Percentiles rank a stretch among this genome's conserved stretches.
These are phyloP conservation scores for Clitarchus hookeri DNA, from an alignment of 2,888 invertebrate species.

Conservation along the genomic window DNA sequence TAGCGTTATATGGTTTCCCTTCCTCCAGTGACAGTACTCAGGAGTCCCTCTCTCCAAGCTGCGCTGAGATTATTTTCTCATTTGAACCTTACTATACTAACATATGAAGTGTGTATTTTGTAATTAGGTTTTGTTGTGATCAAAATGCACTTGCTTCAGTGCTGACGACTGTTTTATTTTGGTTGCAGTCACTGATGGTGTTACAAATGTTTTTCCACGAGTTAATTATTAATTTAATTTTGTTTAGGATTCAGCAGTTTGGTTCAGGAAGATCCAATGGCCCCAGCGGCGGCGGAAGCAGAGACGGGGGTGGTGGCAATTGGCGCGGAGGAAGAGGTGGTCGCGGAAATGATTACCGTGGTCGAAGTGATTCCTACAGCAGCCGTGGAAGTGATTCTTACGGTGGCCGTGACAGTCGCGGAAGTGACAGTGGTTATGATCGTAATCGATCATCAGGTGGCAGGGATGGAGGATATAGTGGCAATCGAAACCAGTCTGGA, in stretches of 20 bases:
- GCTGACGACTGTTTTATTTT: too few relatives aligned
- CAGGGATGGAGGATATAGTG: conserved; percentile 29
- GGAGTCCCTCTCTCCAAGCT: too few relatives aligned
- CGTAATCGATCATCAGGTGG: conserved; percentile 34
- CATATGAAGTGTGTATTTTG: too few relatives aligned
- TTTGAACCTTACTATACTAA: too few relatives aligned
- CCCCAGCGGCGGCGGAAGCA: conserved; percentile 27
- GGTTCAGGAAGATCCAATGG: conserved; percentile 30
- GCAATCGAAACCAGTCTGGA: conserved; percentile 23
- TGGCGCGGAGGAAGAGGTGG: conserved; percentile 38
- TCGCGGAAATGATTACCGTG: conserved; percentile 10
- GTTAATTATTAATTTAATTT: too few relatives aligned
- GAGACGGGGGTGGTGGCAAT: conserved; percentile 39
- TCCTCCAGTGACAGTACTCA: too few relatives aligned
- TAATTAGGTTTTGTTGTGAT: too few relatives aligned
- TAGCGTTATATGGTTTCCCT: too few relatives aligned
- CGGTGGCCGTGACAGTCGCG: conserved; percentile 33
- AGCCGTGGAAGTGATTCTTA: conserved; percentile 30
- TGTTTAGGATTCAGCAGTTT: conserved; percentile 26
- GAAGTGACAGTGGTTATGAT: conserved; percentile 33
- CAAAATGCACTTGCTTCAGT: too few relatives aligned
- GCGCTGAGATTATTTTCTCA: too few relatives aligned
- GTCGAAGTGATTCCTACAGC: conserved; percentile 26
- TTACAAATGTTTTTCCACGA: too few relatives aligned
- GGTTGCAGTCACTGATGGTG: too few relatives aligned